These are phyloP conservation scores for Chloebia gouldiae DNA, from an alignment of 2,113 vertebrate genomes.

Conservation along the genomic window DNA sequence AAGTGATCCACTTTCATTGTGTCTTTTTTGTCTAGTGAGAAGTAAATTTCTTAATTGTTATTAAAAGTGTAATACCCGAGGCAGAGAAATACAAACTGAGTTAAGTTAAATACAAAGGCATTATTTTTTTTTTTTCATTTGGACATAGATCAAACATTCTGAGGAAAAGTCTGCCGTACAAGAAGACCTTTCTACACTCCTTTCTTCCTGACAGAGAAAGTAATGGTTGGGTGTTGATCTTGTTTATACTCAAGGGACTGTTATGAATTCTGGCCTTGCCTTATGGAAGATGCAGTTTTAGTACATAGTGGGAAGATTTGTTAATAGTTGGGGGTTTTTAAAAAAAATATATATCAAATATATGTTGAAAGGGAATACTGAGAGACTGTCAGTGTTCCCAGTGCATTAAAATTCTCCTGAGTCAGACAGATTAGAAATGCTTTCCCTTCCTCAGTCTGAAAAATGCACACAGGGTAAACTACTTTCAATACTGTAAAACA, in stretches of 20 bases:
- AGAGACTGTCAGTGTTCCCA: not conserved
- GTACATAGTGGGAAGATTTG: not conserved
- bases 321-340: not conserved
- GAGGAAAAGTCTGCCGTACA: not conserved
- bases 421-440: not conserved
- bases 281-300: not conserved
- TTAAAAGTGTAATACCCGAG: not conserved
- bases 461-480: not conserved
- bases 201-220: not conserved
- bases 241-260: not conserved
- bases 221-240: not conserved
- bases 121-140: not conserved
- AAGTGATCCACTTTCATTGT: not conserved
- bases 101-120: not conserved
- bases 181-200: not conserved
- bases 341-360: not conserved
- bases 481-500: not conserved
- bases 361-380: not conserved
- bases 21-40: not conserved
- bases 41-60: not conserved
- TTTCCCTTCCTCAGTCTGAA: not conserved
- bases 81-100: not conserved
- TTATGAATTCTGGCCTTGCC: not conserved
- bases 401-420: not conserved
- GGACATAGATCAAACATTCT: not conserved